Evolutionary conservation across 2,113 vertebrate genomes (phyloP).

Genomic region (Microcebus lehilahytsara): DNA sequence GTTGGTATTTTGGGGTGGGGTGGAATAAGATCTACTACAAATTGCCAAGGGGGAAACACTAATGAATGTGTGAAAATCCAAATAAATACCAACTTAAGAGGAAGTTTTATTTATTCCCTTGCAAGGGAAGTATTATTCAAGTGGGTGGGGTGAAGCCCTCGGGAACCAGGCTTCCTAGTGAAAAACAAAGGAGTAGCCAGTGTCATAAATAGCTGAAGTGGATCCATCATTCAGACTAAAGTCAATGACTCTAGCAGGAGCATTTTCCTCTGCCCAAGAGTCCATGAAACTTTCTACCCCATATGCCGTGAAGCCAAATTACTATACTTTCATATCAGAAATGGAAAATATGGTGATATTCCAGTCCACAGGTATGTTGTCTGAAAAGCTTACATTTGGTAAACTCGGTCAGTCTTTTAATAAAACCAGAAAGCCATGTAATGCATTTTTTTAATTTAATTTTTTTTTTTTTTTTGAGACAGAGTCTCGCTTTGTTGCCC

Average conservation of each 20-base stretch:
- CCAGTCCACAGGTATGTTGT: background rate
- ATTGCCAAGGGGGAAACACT: conserved; percentile 23
- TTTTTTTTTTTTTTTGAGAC: too few species aligned
- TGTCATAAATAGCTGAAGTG: background rate
- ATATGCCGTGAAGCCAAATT: background rate
- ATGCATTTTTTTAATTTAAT: background rate
- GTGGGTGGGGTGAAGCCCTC: background rate
- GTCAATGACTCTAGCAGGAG: rapidly evolving
- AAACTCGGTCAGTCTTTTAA: background rate
- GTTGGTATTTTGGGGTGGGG: background rate
- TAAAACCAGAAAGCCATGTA: background rate
- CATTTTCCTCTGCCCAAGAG: background rate
- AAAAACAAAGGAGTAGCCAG: background rate
- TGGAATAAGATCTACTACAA: background rate
- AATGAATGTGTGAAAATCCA: conserved; percentile 60
- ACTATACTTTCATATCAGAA: background rate
- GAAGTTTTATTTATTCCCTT: conserved; percentile 31
- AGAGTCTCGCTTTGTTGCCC: too few species aligned
- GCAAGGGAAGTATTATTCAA: conserved; percentile 37
- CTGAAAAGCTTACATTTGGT: background rate
- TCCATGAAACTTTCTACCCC: background rate
- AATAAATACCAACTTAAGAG: conserved; percentile 56
- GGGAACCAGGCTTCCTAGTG: background rate
- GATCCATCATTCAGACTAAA: background rate
- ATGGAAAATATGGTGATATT: background rate